Conservation (phyloP, 2,888 invertebrate genomes). For the Diarsia mendica region DNA sequence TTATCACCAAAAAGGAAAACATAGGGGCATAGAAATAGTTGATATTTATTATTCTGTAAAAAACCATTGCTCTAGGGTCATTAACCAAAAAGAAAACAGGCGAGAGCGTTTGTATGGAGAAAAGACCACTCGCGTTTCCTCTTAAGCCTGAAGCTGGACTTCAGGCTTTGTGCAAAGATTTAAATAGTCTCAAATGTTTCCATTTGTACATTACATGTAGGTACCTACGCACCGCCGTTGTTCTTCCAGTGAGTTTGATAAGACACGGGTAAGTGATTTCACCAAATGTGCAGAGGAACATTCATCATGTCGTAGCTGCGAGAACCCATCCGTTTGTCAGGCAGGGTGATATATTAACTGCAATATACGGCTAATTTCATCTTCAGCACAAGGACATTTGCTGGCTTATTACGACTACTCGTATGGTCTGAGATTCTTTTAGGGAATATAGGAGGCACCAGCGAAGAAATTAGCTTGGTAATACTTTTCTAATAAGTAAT, state of each 20-base stretch:
- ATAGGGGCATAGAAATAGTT: too few relatives aligned
- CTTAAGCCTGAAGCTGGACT: too few relatives aligned
- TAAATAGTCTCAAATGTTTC: neutral
- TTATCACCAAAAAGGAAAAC: too few relatives aligned
- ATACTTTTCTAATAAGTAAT: neutral
- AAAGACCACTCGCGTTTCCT: too few relatives aligned
- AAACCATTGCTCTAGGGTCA: too few relatives aligned
- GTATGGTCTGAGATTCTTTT: neutral
- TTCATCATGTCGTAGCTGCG: constrained; percentile 53
- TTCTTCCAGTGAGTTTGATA: constrained; percentile 18
- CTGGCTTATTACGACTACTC: constrained; percentile 7
- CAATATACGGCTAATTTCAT: constrained; percentile 52
- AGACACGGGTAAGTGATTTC: constrained; percentile 42
- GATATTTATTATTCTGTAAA: too few relatives aligned
- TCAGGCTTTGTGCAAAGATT: neutral
- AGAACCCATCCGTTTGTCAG: constrained; percentile 50
- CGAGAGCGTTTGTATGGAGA: too few relatives aligned
- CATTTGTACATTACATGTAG: neutral
- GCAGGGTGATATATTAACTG: constrained; percentile 49
- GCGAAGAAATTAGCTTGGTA: neutral
- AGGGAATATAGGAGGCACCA: neutral
- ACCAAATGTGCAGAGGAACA: constrained; percentile 46
- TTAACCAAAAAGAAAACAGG: too few relatives aligned
- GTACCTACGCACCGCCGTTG: neutral
- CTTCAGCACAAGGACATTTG: constrained; percentile 43